These are phyloP conservation scores for Moxostoma hubbsi DNA, from an alignment of 2,797 vertebrate species.

Conservation along the genomic window DNA sequence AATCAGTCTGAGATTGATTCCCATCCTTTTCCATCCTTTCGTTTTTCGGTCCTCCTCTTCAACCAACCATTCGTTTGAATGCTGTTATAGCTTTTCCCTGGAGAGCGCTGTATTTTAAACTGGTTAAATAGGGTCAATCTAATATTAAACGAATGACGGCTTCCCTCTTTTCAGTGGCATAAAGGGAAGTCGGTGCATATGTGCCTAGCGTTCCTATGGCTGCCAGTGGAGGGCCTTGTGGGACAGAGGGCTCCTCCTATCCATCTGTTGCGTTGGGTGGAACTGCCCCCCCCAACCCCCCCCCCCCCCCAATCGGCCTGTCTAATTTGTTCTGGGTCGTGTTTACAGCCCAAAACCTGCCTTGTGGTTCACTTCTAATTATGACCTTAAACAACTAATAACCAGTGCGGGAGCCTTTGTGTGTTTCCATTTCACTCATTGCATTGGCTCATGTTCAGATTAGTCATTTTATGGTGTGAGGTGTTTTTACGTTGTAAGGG, in stretches of 20 bases:
- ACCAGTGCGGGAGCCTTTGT: conserved; percentile 31
- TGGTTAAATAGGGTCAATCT: conserved; percentile 41
- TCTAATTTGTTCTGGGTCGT: conserved; percentile 58
- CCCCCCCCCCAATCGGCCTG: not conserved
- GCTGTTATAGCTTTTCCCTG: conserved; percentile 43
- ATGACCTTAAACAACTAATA: conserved; percentile 51
- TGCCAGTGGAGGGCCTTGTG: conserved; percentile 72
- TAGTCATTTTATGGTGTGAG: conserved; percentile 51
- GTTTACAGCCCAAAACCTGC: conserved; percentile 54
- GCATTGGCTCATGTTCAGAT: conserved; percentile 49
- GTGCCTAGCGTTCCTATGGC: conserved; percentile 59
- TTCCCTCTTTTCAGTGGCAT: conserved; percentile 33
- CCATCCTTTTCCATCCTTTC: conserved; percentile 26
- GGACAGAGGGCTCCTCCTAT: conserved; percentile 58
- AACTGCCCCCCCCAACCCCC: conserved; percentile 33
- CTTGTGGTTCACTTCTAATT: conserved; percentile 51
- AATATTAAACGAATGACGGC: conserved; percentile 53
- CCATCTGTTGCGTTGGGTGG: conserved; percentile 74
- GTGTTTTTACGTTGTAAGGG: not conserved
- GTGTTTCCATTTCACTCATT: conserved; percentile 30
- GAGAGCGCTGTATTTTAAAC: conserved; percentile 46
- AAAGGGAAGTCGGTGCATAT: conserved; percentile 23
- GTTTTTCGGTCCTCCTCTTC: not conserved
- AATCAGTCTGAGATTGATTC: conserved; percentile 54
- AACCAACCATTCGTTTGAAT: conserved; percentile 33